Evolutionary conservation across 2,113 vertebrate genomes (phyloP).

Genomic region (Kryptolebias marmoratus): DNA sequence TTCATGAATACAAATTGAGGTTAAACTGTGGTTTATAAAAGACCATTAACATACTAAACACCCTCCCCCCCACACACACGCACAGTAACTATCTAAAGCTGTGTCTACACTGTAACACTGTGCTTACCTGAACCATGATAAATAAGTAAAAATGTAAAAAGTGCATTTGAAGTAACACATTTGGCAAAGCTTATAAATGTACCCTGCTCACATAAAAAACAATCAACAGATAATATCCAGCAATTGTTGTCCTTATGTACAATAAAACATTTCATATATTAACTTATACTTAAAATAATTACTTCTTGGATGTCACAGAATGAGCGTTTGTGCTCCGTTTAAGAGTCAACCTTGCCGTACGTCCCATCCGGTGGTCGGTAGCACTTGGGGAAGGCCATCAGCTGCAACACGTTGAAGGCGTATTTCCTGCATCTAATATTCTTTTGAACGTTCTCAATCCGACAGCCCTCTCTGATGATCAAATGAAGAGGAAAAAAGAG

Average conservation of each 20-base stretch:
- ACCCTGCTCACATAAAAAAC: neutral
- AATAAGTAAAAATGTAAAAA: constrained; percentile 18
- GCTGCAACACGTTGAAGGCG: constrained; percentile 98
- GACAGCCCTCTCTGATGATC: constrained; percentile 96
- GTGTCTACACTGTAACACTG: neutral
- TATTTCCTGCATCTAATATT: constrained; percentile 98
- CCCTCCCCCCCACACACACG: neutral
- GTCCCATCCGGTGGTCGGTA: constrained; percentile 98
- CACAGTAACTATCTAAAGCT: neutral
- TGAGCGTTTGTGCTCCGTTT: constrained; percentile 46
- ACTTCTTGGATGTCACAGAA: neutral
- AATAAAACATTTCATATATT: constrained; percentile 1
- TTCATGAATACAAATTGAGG: neutral
- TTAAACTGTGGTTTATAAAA: neutral
- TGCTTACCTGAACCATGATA: neutral
- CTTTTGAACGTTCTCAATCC: constrained; percentile 99
- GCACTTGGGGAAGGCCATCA: constrained; percentile 97
- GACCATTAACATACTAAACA: neutral
- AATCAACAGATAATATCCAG: neutral
- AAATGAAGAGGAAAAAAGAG: constrained; percentile 33
- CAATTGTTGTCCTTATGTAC: neutral
- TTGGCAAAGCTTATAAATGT: neutral
- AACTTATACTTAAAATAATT: neutral
- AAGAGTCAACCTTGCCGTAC: constrained; percentile 96
- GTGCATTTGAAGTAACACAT: constrained; percentile 30